Base-by-base conservation (phyloP, 2,888 invertebrate species). In the Pristionchus maxplancki region DNA sequence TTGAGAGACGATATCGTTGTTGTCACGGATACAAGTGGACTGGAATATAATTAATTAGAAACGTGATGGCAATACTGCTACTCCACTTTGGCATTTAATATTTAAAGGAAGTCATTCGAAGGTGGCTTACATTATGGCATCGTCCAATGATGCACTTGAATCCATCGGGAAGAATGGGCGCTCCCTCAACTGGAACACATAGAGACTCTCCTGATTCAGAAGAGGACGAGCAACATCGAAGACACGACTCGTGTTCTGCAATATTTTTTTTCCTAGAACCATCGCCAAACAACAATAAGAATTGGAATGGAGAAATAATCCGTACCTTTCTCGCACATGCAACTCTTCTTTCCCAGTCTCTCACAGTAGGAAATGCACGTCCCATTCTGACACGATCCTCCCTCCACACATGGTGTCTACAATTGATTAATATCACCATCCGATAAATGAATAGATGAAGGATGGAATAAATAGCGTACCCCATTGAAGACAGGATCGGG, bases 131-230 rank as follows among this genome's bases (percentile, higher is more conserved):
- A 84, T 91, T 88, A n/a, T 88, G 85, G 71, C 98, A 99, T 95
- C 98, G 97, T 67, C 98, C 98, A 96, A 98, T 97, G 93, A 98
- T 97, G 95, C 99, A 99, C 0, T 98, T 98, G 37, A 98, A 97
- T 11, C 98, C 98, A 95, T 98, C 97, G 0, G 97, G 97, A 88
- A 98, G 95, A 90, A 97, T 97, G 95, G 88, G 37, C 0, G 89
- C 90, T n/a, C 83, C 78, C n/a, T 67, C 40, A 48, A 89, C 15
- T 17, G 81, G 44, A n/a, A 31, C 28, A 87, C 89, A n/a, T 64
- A 81, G 9, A 90, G 88, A 11, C 90, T 89, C 20, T 44, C 34
- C 28, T 78, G 89, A 74, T 53, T 62, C 20, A n/a, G 78, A 44
- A 11, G 78, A 78, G 88, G 89, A 93, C 11, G 87, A 87, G 34